Evolutionary conservation across 2,113 vertebrate genomes (phyloP).

Genomic region (Notiomystis cincta): DNA sequence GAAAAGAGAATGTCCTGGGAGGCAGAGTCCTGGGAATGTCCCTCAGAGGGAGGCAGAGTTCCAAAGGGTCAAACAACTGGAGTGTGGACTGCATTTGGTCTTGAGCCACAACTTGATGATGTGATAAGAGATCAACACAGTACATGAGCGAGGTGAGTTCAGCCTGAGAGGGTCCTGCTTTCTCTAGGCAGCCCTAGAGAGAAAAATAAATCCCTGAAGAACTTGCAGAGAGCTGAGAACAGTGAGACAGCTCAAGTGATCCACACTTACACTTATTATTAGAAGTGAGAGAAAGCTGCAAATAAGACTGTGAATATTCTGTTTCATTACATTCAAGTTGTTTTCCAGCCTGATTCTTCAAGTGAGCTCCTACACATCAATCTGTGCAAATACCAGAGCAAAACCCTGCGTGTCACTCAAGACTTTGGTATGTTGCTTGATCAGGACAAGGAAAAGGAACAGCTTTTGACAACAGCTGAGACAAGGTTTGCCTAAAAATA

Average conservation of each 20-base stretch:
- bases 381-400: not conserved
- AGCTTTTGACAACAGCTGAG: not conserved
- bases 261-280: slow-evolving; percentile 49
- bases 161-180: not conserved
- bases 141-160: not conserved
- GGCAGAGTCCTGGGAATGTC: too few species aligned
- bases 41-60: not conserved
- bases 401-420: not conserved
- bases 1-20: not conserved
- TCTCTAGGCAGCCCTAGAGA: not conserved
- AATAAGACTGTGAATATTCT: slow-evolving; percentile 28
- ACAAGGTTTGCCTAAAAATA: not conserved
- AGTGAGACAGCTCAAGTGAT: not conserved
- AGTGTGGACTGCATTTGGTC: not conserved
- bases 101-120: not conserved
- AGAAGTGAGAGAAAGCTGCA: slow-evolving; percentile 41
- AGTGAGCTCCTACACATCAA: not conserved
- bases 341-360: not conserved
- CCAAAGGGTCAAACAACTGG: not conserved
- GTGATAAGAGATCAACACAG: not conserved
- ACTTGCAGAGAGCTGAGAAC: not conserved
- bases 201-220: not conserved
- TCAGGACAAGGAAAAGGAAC: not conserved
- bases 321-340: not conserved
- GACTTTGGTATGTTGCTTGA: not conserved